phyloP scores from a whole-genome alignment of 2,888 invertebrate species.

The Pristionchus fissidentatus region DNA sequence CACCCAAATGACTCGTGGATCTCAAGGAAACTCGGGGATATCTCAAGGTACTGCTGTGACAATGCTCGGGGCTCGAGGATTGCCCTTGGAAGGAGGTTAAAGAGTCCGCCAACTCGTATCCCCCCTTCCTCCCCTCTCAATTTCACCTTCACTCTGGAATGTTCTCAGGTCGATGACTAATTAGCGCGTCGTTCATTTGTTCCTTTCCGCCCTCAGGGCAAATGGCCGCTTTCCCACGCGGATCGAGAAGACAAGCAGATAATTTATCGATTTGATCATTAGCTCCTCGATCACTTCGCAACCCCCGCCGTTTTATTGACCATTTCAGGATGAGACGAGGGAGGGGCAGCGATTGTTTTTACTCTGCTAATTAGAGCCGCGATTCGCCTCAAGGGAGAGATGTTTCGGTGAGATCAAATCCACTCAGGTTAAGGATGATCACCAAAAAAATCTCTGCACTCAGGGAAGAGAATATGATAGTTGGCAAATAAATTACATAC shows the following conservation, averaged over 20 bases:
- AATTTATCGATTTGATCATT: background rate
- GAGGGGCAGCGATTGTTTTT: background rate
- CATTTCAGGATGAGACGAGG: background rate
- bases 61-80: background rate
- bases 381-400: background rate
- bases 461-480: no score
- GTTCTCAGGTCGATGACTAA: background rate
- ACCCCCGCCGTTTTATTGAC: constrained; percentile 2
- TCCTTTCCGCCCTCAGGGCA: background rate
- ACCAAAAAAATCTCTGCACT: no score
- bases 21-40: background rate
- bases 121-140: background rate
- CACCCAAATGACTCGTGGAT: background rate
- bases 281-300: background rate
- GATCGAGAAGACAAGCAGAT: no score
- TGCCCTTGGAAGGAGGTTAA: constrained; percentile 35
- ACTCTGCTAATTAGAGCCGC: background rate
- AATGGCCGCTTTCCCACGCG: constrained; percentile 16
- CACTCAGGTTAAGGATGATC: no score
- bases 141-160: background rate
- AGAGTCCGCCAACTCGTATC: constrained; percentile 34
- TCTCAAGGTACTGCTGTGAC: constrained; percentile 2
- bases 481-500: no score
- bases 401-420: no score
- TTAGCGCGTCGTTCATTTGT: no score